Conservation (phyloP, 1,140 invertebrate species). For the Hormaphis cornu region DNA sequence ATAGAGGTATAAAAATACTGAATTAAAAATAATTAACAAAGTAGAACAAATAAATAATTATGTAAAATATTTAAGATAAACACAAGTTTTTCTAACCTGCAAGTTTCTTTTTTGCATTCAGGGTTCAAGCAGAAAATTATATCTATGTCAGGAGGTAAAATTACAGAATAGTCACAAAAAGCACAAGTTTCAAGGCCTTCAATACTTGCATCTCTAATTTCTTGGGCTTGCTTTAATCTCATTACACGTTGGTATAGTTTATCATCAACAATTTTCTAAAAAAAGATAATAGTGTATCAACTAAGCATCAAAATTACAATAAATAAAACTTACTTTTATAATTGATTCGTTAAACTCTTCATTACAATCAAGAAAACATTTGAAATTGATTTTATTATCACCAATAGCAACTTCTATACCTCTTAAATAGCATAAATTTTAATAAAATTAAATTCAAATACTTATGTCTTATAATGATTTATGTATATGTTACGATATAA, state of each 20-base stretch:
- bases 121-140: conserved; percentile 55
- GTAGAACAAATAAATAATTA: too few species aligned
- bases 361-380: background rate
- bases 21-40: too few species aligned
- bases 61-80: background rate
- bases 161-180: conserved; percentile 55
- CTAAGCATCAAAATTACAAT: background rate
- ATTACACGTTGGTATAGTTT: conserved; percentile 10
- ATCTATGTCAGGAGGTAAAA: conserved; percentile 50
- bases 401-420: conserved; percentile 4
- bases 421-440: background rate
- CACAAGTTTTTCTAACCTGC: conserved; percentile 42
- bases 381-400: background rate
- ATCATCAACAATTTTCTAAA: background rate
- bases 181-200: conserved; percentile 54
- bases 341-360: background rate
- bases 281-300: background rate
- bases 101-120: conserved; percentile 56
- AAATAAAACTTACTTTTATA: background rate
- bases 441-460: background rate
- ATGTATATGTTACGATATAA: too few species aligned
- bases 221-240: conserved; percentile 45
- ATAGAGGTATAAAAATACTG: too few species aligned
- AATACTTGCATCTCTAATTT: conserved; percentile 51
- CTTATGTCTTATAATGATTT: background rate